Evolutionary conservation across 2,113 vertebrate genomes (phyloP).

Genomic region (Orthonyx spaldingii): DNA sequence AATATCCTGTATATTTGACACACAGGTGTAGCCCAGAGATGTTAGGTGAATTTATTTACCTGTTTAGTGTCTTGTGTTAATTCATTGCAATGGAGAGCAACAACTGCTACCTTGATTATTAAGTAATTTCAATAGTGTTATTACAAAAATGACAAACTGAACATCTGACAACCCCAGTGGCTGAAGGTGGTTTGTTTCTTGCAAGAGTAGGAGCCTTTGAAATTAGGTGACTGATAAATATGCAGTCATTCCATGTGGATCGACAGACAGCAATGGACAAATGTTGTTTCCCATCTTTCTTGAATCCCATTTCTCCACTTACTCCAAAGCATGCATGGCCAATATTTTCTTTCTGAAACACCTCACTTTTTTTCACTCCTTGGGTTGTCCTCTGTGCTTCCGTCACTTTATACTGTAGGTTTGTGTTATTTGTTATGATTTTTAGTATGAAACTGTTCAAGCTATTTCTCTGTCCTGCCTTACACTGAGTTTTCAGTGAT

Average conservation of each 20-base stretch:
- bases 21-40: background rate
- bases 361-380: background rate
- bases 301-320: background rate
- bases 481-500: background rate
- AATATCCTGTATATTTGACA: background rate
- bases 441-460: background rate
- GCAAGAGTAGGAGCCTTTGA: background rate
- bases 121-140: background rate
- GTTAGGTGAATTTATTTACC: background rate
- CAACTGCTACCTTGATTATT: background rate
- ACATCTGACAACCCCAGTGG: background rate
- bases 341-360: background rate
- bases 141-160: background rate
- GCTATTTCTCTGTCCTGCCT: background rate
- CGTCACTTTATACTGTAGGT: background rate
- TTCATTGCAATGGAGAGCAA: background rate
- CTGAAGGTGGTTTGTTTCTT: background rate
- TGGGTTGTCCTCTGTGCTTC: background rate
- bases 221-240: background rate
- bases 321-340: background rate
- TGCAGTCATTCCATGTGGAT: background rate
- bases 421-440: background rate
- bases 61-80: background rate
- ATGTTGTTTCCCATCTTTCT: background rate
- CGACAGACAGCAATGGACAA: background rate